These are phyloP conservation scores for Zaprionus vittiger DNA, from an alignment of 1,140 invertebrate species.

Conservation along the genomic window DNA sequence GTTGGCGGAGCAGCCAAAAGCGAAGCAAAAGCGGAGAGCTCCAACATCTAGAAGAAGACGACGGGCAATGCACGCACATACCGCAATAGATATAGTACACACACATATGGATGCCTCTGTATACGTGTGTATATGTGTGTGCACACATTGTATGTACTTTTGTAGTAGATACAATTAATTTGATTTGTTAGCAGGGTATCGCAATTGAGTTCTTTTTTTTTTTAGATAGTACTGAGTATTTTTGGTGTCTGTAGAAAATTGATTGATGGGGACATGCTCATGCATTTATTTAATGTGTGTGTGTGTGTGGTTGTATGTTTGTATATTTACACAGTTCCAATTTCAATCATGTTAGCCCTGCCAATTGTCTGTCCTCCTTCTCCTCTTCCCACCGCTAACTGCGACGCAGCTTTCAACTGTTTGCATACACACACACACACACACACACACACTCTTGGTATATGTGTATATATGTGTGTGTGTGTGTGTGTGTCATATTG, in stretches of 20 bases:
- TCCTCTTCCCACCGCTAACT: constrained; percentile 25
- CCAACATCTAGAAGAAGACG: constrained; percentile 73
- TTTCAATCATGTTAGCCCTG: constrained; percentile 31
- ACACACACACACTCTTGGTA: background rate
- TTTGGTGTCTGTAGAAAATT: constrained; percentile 8
- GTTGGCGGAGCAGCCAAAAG: constrained; percentile 64
- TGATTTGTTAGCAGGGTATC: constrained; percentile 64
- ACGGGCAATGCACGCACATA: constrained; percentile 58
- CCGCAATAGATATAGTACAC: constrained; percentile 58
- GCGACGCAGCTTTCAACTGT: constrained; percentile 59
- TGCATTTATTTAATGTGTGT: background rate
- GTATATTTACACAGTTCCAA: constrained; percentile 27
- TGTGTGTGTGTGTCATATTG: constrained; percentile 73
- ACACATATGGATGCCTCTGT: constrained; percentile 36
- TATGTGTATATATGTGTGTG: constrained; percentile 19
- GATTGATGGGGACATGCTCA: constrained; percentile 2
- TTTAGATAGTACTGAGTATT: constrained; percentile 18
- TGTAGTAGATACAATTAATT: constrained; percentile 75
- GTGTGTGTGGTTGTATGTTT: background rate
- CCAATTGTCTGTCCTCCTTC: constrained; percentile 37
- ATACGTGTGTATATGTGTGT: background rate
- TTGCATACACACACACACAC: constrained; percentile 18
- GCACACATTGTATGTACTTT: constrained; percentile 25
- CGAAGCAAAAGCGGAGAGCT: constrained; percentile 53
- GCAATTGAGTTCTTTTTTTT: constrained; percentile 23